Evolutionary conservation across 2,797 vertebrate species (phyloP).

Genomic region (Coreius guichenoti): DNA sequence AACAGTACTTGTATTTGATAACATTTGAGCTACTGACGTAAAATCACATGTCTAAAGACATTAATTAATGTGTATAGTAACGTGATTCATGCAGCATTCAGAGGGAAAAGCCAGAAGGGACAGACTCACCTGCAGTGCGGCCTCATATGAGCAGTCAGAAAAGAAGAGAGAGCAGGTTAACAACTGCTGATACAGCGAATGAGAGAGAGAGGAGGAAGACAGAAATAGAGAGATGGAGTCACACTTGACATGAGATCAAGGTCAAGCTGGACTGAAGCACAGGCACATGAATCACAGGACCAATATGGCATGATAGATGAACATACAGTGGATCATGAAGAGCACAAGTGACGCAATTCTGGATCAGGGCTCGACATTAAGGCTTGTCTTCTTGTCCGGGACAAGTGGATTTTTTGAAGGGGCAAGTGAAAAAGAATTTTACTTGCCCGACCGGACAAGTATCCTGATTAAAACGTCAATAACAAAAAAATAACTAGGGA

Average conservation of each 20-base stretch:
- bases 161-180: conserved; percentile 58
- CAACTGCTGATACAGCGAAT: conserved; percentile 37
- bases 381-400: too few species aligned
- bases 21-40: background rate
- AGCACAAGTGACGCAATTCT: background rate
- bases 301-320: background rate
- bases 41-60: background rate
- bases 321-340: background rate
- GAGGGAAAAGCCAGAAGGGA: conserved; percentile 20
- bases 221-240: conserved; percentile 69
- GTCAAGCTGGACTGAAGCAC: conserved; percentile 12
- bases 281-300: background rate
- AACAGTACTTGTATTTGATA: background rate
- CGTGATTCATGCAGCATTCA: conserved; percentile 36
- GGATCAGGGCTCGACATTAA: too few species aligned
- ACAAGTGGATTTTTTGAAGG: too few species aligned
- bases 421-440: too few species aligned
- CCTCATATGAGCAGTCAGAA: conserved; percentile 79
- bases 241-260: conserved; percentile 18
- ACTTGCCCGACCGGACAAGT: too few species aligned
- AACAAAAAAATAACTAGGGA: too few species aligned
- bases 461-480: too few species aligned
- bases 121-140: conserved; percentile 89
- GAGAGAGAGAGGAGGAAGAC: conserved; percentile 56
- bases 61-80: too few species aligned